phyloP scores from a whole-genome alignment of 2,888 invertebrate genomes.

The Trisateles emortualis region DNA sequence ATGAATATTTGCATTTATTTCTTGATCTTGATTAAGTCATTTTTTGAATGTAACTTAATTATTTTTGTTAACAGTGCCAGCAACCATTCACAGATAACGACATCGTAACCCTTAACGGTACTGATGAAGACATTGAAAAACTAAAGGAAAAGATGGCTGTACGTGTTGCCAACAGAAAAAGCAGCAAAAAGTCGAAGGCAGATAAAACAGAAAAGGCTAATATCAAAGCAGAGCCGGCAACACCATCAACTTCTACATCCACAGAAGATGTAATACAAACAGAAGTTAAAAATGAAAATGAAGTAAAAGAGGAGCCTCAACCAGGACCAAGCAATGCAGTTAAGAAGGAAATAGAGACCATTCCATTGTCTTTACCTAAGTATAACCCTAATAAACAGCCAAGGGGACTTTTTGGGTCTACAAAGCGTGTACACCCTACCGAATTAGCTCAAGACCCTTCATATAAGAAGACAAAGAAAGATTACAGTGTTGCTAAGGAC shows the following conservation, averaged over 20 bases:
- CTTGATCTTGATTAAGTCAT: too few relatives aligned
- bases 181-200: constrained; percentile 87
- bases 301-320: constrained; percentile 72
- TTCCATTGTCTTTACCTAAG: constrained; percentile 77
- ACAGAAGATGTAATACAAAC: constrained; percentile 16
- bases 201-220: constrained; percentile 60
- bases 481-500: constrained; percentile 96
- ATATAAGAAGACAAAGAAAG: constrained; percentile 91
- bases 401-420: constrained; percentile 78
- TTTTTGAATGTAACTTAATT: too few relatives aligned
- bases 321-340: constrained; percentile 62
- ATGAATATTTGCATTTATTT: too few relatives aligned
- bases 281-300: constrained; percentile 56
- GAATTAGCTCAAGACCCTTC: constrained; percentile 88
- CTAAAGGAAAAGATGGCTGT: constrained; percentile 89
- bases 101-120: constrained; percentile 95
- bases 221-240: constrained; percentile 59
- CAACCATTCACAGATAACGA: constrained; percentile 92
- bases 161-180: constrained; percentile 90
- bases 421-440: constrained; percentile 72
- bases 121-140: constrained; percentile 90
- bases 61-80: constrained; percentile 89
- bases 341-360: constrained; percentile 80
- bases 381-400: constrained; percentile 77
- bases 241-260: constrained; percentile 49